Evolutionary conservation across 1,140 invertebrate species (phyloP).

Genomic region (Drosophila pseudoobscura): DNA sequence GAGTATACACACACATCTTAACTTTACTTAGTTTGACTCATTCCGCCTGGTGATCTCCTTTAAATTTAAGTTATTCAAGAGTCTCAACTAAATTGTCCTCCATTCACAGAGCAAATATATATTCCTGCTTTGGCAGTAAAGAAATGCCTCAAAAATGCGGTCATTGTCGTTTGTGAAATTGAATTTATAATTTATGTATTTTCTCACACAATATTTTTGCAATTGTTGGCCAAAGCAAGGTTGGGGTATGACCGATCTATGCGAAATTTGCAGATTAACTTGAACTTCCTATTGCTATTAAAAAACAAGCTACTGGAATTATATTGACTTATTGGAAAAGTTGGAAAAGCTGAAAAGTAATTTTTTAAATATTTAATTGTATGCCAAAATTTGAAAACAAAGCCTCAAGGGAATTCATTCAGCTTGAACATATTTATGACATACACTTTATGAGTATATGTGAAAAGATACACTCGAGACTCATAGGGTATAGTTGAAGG

Average conservation of each 20-base stretch:
- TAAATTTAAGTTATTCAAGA: conserved; percentile 12
- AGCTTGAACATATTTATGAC: too few relatives aligned
- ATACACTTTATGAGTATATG: too few relatives aligned
- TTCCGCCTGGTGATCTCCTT: neutral
- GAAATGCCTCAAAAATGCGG: conserved; percentile 33
- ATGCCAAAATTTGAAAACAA: too few relatives aligned
- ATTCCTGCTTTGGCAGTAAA: conserved; percentile 1
- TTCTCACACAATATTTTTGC: conserved; percentile 39
- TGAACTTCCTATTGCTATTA: too few relatives aligned
- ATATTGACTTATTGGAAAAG: too few relatives aligned
- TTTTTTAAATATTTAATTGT: too few relatives aligned
- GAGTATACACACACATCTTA: neutral
- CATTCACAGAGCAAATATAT: neutral
- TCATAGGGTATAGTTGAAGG: too few relatives aligned
- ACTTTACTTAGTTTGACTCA: conserved; percentile 8
- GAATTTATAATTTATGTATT: conserved; percentile 66
- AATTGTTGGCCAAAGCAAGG: neutral
- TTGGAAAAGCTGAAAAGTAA: too few relatives aligned
- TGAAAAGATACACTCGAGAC: too few relatives aligned
- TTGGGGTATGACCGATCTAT: conserved; percentile 12
- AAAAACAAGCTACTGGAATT: too few relatives aligned
- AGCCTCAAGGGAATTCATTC: too few relatives aligned
- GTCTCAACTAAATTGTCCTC: neutral
- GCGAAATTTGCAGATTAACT: too few relatives aligned
- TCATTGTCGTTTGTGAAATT: conserved; percentile 51